phyloP scores from a whole-genome alignment of 2,113 vertebrate species.

The Motacilla alba region DNA sequence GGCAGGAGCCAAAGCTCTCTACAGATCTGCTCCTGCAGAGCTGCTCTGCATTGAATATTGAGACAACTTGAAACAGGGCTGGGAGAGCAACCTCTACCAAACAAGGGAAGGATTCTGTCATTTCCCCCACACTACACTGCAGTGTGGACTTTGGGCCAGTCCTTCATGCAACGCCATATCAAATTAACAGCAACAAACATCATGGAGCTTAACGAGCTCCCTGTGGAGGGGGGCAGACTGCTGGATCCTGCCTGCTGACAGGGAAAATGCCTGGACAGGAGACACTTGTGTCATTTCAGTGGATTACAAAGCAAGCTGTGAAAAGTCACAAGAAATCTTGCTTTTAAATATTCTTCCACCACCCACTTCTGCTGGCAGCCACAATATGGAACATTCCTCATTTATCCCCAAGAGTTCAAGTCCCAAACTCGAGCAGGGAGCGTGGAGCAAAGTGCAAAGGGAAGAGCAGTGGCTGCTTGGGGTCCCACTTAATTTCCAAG shows the following conservation, averaged over 20 bases:
- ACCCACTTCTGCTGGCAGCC: background rate
- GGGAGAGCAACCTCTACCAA: background rate
- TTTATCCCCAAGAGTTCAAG: background rate
- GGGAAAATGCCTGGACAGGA: background rate
- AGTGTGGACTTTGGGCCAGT: background rate
- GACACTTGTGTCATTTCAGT: background rate
- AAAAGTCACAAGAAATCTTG: background rate
- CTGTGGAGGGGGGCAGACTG: background rate
- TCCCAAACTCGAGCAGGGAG: background rate
- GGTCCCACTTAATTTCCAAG: background rate
- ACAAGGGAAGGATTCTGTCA: background rate
- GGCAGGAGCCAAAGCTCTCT: background rate
- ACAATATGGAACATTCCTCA: background rate
- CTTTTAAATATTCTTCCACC: background rate
- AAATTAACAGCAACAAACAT: slow-evolving; percentile 21
- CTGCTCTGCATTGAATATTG: background rate
- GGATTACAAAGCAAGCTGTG: background rate
- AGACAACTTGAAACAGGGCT: background rate
- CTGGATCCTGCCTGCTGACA: background rate
- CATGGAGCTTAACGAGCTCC: slow-evolving; percentile 10
- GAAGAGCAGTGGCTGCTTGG: rapidly evolving
- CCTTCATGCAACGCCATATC: background rate
- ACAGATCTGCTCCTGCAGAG: background rate
- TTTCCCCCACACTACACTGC: background rate
- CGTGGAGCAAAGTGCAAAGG: background rate